Conservation (phyloP, 2,888 invertebrate genomes). For the Lithophane semibrunnea region DNA sequence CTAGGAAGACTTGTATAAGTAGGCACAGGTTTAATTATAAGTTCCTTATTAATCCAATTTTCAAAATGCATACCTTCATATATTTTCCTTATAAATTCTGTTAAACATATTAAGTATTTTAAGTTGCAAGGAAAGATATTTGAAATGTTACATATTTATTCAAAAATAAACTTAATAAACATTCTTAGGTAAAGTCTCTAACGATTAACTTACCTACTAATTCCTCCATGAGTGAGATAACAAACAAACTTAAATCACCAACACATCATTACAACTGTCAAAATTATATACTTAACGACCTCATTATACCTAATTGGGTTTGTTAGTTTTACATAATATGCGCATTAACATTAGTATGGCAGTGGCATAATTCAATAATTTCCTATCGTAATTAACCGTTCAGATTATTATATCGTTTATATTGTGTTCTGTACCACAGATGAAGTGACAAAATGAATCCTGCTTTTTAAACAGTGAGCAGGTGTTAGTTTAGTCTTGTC, state of each 20-base stretch:
- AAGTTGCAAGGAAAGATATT: not conserved
- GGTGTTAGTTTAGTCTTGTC: conserved; percentile 6
- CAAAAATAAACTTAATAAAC: not conserved
- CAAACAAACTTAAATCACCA: conserved; percentile 34
- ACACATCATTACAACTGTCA: conserved; percentile 59
- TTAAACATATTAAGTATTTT: not conserved
- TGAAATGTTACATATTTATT: not conserved
- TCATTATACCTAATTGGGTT: conserved; percentile 60
- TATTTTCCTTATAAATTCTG: not conserved
- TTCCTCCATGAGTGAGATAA: conserved; percentile 33
- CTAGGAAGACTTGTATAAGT: not conserved
- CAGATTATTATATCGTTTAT: conserved; percentile 8
- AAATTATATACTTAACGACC: conserved; percentile 51
- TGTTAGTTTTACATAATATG: conserved; percentile 62
- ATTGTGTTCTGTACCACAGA: no score
- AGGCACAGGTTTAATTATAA: not conserved
- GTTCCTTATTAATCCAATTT: no score
- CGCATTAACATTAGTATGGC: conserved; percentile 55
- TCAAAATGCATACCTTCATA: not conserved
- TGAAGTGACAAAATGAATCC: not conserved
- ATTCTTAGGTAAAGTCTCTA: not conserved
- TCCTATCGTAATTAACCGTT: conserved; percentile 40
- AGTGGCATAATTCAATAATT: conserved; percentile 57
- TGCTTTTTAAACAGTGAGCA: not conserved
- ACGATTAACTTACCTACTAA: conserved; percentile 9